phyloP scores from a whole-genome alignment of 2,113 vertebrate genomes.

The Petroica traversi region DNA sequence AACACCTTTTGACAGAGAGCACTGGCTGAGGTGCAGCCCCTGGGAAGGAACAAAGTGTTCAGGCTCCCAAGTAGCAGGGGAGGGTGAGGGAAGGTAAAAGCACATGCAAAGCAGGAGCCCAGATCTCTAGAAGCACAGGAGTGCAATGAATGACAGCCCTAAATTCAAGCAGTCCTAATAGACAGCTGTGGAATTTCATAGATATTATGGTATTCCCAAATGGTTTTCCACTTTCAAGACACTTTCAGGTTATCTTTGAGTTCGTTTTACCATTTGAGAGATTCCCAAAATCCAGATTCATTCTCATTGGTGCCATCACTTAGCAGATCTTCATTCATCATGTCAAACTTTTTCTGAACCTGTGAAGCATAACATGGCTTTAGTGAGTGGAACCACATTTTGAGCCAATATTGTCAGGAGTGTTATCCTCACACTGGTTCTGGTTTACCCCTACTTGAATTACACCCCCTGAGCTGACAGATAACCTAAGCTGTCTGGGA shows the following conservation, averaged over 20 bases:
- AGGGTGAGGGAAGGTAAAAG: not conserved
- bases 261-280: slow-evolving; percentile 85
- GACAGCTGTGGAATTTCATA: not conserved
- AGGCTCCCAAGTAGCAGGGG: not conserved
- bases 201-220: not conserved
- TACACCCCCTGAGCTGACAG: not conserved
- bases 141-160: not conserved
- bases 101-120: not conserved
- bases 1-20: not conserved
- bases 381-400: not conserved
- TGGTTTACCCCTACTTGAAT: not conserved
- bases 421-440: not conserved
- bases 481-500: not conserved
- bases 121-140: not conserved
- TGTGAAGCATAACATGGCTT: slow-evolving; percentile 35
- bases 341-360: slow-evolving; percentile 97
- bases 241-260: not conserved
- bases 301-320: slow-evolving; percentile 87
- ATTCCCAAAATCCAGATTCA: slow-evolving; percentile 94
- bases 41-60: not conserved
- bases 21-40: not conserved
- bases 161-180: not conserved
- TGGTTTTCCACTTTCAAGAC: not conserved
- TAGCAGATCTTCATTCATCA: slow-evolving; percentile 92
- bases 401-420: not conserved